Evolutionary conservation across 2,113 vertebrate genomes (phyloP), one percentile per base, ranked within the genome.

Genomic region (Labeo rohita): DNA sequence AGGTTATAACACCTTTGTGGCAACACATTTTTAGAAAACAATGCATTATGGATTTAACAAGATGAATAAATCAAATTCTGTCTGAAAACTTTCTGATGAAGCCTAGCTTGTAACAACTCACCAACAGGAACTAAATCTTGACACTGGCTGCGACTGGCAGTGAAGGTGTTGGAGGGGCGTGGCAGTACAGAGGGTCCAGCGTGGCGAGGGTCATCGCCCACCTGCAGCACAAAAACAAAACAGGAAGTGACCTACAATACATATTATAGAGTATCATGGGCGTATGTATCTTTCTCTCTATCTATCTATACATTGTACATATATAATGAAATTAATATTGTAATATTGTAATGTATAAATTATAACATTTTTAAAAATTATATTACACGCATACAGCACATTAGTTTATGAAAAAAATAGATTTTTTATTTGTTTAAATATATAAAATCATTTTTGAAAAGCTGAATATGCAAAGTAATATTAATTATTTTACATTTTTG

Each of bases 101-200:
- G 56, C 15, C 28, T 28, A 21, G 12, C 39, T 28, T 16, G 6
- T 12, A 66, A 34, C 3, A 11, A 96, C 97, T 2, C 95, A 99
- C 98, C 97, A 86, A 98, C 96, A 89, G 98, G 97, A 90, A 98
- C 96, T 87, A 96, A 88, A n/a, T 99, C 98, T 91, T 96, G 97
- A 92, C 95, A 95, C 91, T 97, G 97, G 75, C 94, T 95, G 92
- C 97, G 95, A 91, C 89, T 96, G 90, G 95, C 93, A 5, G 97
- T 96, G 87, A 99, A 98, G 0, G 97, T 98, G 87, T 96, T 99
- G 3, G 97, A 97, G 0, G 98, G 97, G 39, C 98, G 93, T 2
- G 98, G 97, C 70, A 97, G 87, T 86, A 98, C 96, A 0, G 97
- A 95, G 0, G 97, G 97, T 45, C 96, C 97, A 3, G 94, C 88